Base-by-base conservation (phyloP, 1,140 invertebrate species). In the Zaprionus capensis region DNA sequence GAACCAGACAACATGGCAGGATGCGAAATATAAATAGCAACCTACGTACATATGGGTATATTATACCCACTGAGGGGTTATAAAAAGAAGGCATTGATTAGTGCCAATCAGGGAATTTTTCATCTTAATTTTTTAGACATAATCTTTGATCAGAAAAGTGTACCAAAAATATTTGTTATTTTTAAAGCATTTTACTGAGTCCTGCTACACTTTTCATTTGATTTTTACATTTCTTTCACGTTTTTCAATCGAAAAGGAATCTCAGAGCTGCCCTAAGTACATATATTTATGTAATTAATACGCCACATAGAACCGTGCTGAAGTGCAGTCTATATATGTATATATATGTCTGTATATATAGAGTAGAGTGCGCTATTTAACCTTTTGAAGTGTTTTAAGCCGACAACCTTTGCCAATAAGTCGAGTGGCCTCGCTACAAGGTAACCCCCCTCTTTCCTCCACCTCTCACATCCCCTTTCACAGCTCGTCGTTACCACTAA, bases 401-500 rank as follows among this genome's bases (percentile, higher is more conserved):
- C 46, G 46, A 4, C 46, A 51, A 51, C 46, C 46, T 51, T 51
- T 51, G 64, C 51, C 38, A 65, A 26, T 17, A 55, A 68, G 72
- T 75, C 67, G 63, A 75, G 72, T 75, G 72, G 72, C 66, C 58
- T 44, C 56, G 56, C 55, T 41, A 46, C 65, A 57, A 58, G 55
- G 36, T 53, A 55, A 34, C 2, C 31, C 31, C 31, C 31, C 9
- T 34, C 31, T 34, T 3, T 9, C 28, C 49, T 28, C 65, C 3
- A 20, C 44, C 28, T 26, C 15, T 22, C 20, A 34, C 20, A 20
- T 7, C 2, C 55, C 22, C 14, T 46, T 64, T 20, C 24, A 2
- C n/a, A 55, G 22, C 22, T 34, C 46, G 68, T 80, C 77, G 83
- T 86, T 83, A 78, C 80, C 83, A 66, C 75, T 76, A 78, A 85